Evolutionary conservation across 2,888 invertebrate genomes (phyloP).

Genomic region (Drosophila mercatorum): DNA sequence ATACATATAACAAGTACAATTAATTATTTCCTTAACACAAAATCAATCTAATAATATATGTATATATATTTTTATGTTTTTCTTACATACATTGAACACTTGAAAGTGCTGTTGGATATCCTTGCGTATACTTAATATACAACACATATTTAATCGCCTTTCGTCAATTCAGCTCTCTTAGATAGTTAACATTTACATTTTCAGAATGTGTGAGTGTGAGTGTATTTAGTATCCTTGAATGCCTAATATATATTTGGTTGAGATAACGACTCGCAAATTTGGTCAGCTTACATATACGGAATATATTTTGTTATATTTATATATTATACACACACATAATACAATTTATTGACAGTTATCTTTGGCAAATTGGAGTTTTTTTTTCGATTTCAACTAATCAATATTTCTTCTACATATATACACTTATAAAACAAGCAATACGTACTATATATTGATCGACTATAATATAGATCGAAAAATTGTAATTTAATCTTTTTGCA

Average conservation of each 20-base stretch:
- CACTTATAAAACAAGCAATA: conserved; percentile 19
- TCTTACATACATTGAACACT: conserved; percentile 41
- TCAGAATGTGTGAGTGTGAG: conserved; percentile 19
- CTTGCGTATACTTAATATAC: conserved; percentile 44
- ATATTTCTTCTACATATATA: conserved; percentile 9
- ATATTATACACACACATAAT: conserved; percentile 28
- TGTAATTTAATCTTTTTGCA: conserved; percentile 9
- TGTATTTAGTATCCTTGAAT: conserved; percentile 12
- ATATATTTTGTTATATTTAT: conserved; percentile 3
- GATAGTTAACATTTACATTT: conserved; percentile 30
- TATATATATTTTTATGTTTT: conserved; percentile 13
- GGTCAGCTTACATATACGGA: conserved; percentile 32
- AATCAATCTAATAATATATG: conserved; percentile 36
- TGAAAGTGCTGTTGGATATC: conserved; percentile 51
- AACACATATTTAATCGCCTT: conserved; percentile 22
- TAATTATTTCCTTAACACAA: conserved; percentile 22
- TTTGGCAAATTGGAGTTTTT: conserved; percentile 68
- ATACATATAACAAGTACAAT: conserved; percentile 41
- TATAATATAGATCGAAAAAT: conserved; percentile 3
- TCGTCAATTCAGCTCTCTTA: conserved; percentile 6
- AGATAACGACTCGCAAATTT: conserved; percentile 20
- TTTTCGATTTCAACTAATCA: conserved; percentile 32
- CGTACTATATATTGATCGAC: conserved; percentile 20
- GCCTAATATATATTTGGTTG: conserved; percentile 7
- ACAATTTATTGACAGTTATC: conserved; percentile 68